These are phyloP conservation scores for Drosophila peninsularis DNA, from an alignment of 2,888 invertebrate genomes.

Conservation along the genomic window DNA sequence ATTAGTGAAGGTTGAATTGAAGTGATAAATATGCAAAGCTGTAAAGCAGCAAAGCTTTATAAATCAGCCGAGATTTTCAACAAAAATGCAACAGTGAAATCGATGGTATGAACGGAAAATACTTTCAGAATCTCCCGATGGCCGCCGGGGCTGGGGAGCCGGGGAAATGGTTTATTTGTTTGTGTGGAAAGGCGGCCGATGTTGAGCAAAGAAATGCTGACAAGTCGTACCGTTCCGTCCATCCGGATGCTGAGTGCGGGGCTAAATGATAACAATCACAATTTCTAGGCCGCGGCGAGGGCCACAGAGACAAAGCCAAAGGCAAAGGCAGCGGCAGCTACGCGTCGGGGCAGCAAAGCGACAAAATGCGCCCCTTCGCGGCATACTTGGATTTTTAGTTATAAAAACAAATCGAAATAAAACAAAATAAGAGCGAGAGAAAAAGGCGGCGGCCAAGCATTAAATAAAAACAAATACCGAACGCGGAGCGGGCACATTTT, in stretches of 20 bases:
- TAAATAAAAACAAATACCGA: conserved; percentile 57
- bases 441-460: conserved; percentile 36
- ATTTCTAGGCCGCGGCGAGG: conserved; percentile 6
- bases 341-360: conserved; percentile 2
- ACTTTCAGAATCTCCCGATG: conserved; percentile 4
- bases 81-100: conserved; percentile 2
- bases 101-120: background rate
- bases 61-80: background rate
- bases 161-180: conserved; percentile 13
- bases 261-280: conserved; percentile 37
- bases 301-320: conserved; percentile 4
- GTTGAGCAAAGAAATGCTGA: conserved; percentile 17
- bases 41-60: background rate
- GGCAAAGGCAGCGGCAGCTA: background rate
- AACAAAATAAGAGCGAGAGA: conserved; percentile 16
- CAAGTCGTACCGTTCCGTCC: background rate
- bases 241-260: conserved; percentile 11
- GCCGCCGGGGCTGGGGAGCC: background rate
- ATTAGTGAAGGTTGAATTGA: background rate
- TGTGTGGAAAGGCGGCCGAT: background rate
- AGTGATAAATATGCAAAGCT: conserved; percentile 3
- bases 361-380: conserved; percentile 22
- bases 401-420: conserved; percentile 35
- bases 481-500: conserved; percentile 25
- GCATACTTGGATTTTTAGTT: conserved; percentile 23